Evolutionary conservation across 1,140 invertebrate species (phyloP).

Genomic region (Anastrepha ludens): DNA sequence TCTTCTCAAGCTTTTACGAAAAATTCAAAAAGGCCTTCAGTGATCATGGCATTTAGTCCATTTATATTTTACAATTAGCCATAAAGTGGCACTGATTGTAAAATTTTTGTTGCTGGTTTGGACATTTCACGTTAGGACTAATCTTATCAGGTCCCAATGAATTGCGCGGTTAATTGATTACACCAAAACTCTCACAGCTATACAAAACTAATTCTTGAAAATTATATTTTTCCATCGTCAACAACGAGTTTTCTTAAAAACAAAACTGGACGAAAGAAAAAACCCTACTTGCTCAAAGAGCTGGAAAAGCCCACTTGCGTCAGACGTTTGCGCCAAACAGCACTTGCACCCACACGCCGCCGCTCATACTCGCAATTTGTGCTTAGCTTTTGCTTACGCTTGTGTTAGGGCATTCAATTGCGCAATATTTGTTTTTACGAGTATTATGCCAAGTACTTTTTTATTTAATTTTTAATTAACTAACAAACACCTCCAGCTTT

Average conservation of each 20-base stretch:
- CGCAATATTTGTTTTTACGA: slow-evolving; percentile 4
- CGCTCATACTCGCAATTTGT: neutral
- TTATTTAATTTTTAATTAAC: slow-evolving; percentile 13
- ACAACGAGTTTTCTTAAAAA: too few species aligned
- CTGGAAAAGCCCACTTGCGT: slow-evolving; percentile 35
- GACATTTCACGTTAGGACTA: neutral
- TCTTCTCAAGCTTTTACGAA: too few species aligned
- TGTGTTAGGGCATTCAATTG: neutral
- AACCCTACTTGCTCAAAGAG: neutral
- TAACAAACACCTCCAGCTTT: slow-evolving; percentile 36
- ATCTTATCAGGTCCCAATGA: neutral
- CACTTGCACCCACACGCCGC: neutral
- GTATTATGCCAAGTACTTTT: neutral
- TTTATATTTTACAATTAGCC: too few species aligned
- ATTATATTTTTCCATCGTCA: too few species aligned
- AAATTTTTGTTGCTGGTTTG: too few species aligned
- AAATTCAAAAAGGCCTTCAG: too few species aligned
- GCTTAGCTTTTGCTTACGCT: neutral
- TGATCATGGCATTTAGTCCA: too few species aligned
- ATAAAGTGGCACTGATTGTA: too few species aligned
- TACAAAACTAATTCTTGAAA: too few species aligned
- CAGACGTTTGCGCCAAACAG: neutral
- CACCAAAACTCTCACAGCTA: too few species aligned
- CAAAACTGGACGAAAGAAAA: neutral
- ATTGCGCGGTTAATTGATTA: neutral